phyloP scores from a whole-genome alignment of 1,140 invertebrate genomes.

The Druon quercuslanigerum region DNA sequence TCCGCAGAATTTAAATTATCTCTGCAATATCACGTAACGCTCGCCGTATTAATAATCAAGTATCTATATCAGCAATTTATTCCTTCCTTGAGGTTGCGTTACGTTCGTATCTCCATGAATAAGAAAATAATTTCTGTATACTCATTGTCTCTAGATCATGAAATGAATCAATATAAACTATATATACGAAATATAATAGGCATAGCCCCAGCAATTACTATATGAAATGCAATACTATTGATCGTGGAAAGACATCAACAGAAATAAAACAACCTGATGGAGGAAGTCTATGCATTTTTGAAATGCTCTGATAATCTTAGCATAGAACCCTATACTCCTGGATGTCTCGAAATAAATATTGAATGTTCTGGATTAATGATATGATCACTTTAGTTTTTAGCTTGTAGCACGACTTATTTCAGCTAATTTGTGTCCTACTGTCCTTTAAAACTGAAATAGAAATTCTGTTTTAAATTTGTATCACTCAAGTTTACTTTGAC shows the following conservation, averaged over 20 bases:
- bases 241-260: background rate
- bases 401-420: too few relatives aligned
- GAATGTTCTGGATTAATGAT: background rate
- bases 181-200: background rate
- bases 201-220: background rate
- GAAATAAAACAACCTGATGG: background rate
- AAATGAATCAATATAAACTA: background rate
- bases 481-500: too few relatives aligned
- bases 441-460: too few relatives aligned
- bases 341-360: background rate
- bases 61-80: background rate
- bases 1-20: too few relatives aligned
- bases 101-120: background rate
- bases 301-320: background rate
- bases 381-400: too few relatives aligned
- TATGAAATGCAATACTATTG: constrained; percentile 1
- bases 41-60: background rate
- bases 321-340: background rate
- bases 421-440: too few relatives aligned
- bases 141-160: background rate
- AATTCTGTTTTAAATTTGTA: too few relatives aligned
- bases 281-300: background rate
- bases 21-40: too few relatives aligned
- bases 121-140: background rate
- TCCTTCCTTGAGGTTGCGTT: background rate